A percentile compares a stretch with the other conserved stretches of the same genome.
phyloP scores from a whole-genome alignment of 2,113 vertebrate genomes.

The Struthidea cinerea region DNA sequence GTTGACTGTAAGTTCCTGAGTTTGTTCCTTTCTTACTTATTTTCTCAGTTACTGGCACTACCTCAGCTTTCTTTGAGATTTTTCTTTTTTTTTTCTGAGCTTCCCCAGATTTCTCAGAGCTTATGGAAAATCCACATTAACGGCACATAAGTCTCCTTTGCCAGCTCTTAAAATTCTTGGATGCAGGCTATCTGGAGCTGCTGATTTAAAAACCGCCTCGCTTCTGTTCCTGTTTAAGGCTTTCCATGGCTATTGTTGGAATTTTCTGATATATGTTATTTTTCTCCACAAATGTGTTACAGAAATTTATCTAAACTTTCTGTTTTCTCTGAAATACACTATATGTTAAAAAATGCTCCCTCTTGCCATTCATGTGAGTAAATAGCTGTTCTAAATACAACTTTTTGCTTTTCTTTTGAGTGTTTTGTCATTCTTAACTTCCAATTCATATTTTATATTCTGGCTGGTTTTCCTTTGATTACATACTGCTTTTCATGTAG shows the following conservation, averaged over 20 bases:
- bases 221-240: neutral
- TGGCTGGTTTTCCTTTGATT: neutral
- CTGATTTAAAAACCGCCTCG: slow-evolving; percentile 36
- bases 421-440: neutral
- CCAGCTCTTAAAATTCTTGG: slow-evolving; percentile 57
- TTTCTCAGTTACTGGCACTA: neutral
- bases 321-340: neutral
- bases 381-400: neutral
- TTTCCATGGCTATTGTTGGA: slow-evolving; percentile 26
- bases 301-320: neutral
- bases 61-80: neutral
- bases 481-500: neutral
- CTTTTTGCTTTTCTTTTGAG: neutral
- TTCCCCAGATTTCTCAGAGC: slow-evolving; percentile 47
- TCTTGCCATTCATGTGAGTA: neutral
- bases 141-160: slow-evolving; percentile 15
- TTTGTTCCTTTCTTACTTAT: neutral
- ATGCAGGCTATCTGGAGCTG: slow-evolving; percentile 21
- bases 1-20: neutral
- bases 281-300: neutral
- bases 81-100: neutral
- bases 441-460: neutral
- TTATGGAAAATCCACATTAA: slow-evolving; percentile 59
- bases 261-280: neutral
- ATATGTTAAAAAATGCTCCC: neutral